Evolutionary conservation across 2,888 invertebrate species (phyloP).

Genomic region (Celastrina argiolus): DNA sequence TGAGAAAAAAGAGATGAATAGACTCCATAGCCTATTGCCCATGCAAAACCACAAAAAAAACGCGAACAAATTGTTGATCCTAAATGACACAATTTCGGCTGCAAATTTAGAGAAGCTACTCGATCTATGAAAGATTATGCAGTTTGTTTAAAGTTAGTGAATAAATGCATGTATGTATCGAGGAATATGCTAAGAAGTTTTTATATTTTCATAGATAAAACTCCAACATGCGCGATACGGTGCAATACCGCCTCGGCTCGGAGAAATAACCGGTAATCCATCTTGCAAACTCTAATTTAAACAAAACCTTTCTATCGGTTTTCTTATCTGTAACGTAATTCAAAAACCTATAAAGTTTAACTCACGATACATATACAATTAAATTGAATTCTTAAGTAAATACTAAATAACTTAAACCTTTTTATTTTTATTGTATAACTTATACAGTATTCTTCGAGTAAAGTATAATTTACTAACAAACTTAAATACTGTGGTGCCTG

Average conservation of each 20-base stretch:
- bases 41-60: too few relatives aligned
- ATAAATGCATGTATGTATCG: neutral
- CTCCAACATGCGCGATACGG: neutral
- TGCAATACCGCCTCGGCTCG: neutral
- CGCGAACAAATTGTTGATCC: too few relatives aligned
- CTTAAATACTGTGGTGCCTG: too few relatives aligned
- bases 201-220: slow-evolving; percentile 13
- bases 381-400: too few relatives aligned
- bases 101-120: too few relatives aligned
- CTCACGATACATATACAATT: neutral
- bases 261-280: slow-evolving; percentile 13
- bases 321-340: slow-evolving; percentile 4
- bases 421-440: too few relatives aligned
- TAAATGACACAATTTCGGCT: too few relatives aligned
- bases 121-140: neutral
- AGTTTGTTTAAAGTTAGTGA: neutral
- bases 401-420: too few relatives aligned
- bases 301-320: slow-evolving; percentile 13
- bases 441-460: too few relatives aligned
- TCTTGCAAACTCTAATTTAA: slow-evolving; percentile 19
- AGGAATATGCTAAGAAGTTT: slow-evolving; percentile 2
- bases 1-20: too few relatives aligned
- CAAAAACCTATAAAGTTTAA: neutral
- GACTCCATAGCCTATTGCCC: too few relatives aligned
- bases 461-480: too few relatives aligned